Percentiles rank a stretch among this genome's conserved stretches.
phyloP scores from a whole-genome alignment of 2,888 invertebrate species.

The Lathronympha strigana region DNA sequence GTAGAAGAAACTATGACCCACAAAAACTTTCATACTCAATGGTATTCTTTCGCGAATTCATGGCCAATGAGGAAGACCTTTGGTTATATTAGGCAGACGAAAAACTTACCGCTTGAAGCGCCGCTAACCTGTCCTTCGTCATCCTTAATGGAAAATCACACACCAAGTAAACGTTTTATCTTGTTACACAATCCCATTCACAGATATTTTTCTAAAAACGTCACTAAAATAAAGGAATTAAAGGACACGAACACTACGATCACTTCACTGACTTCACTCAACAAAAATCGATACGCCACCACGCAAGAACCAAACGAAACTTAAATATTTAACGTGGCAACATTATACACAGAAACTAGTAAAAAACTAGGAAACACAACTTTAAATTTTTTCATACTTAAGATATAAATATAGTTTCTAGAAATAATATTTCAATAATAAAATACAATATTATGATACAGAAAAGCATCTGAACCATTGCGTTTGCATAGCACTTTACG shows the following conservation, averaged over 20 bases:
- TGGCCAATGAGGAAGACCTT: conserved; percentile 74
- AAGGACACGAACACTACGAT: conserved; percentile 88
- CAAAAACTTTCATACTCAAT: conserved; percentile 53
- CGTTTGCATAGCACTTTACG: too few relatives aligned
- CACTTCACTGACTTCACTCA: conserved; percentile 79
- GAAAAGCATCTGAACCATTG: too few relatives aligned
- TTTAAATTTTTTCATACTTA: too few relatives aligned
- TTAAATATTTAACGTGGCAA: conserved; percentile 52
- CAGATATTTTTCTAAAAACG: conserved; percentile 88
- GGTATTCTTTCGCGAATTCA: conserved; percentile 70
- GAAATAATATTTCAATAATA: background rate
- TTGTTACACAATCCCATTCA: conserved; percentile 92
- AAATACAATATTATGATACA: too few relatives aligned
- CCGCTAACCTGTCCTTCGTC: conserved; percentile 99
- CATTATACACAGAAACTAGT: background rate
- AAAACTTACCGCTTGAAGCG: conserved; percentile 94
- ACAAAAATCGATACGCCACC: conserved; percentile 89
- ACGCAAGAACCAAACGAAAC: conserved; percentile 85
- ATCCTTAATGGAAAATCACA: conserved; percentile 88
- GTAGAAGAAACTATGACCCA: conserved; percentile 18
- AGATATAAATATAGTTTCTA: too few relatives aligned
- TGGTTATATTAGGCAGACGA: conserved; percentile 66
- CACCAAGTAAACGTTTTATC: conserved; percentile 87
- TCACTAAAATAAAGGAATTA: conserved; percentile 89
- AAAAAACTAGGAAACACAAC: background rate